Percentiles rank a stretch among this genome's conserved stretches.
Conservation (phyloP, 2,113 vertebrate species). For the human region GRCh38 chr14:97646001-97646500, state of each 20-base stretch:
- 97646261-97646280: neutral
- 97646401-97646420: constrained; percentile 47
- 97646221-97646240: accelerated
- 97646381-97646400: constrained; percentile 56
- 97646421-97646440: neutral
- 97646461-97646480: constrained; percentile 31
- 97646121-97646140: neutral
- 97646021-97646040: too few species aligned
- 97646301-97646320: neutral
- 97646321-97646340: constrained; percentile 27
- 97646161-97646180: neutral
- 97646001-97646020: too few species aligned
- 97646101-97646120: neutral
- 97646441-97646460: constrained; percentile 51
- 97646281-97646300: neutral
- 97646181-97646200: neutral
- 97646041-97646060: too few species aligned
- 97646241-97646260: neutral
- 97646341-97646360: constrained; percentile 61
- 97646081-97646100: neutral
- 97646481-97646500: constrained; percentile 46
- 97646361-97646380: constrained; percentile 34
- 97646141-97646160: accelerated
- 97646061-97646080: neutral
- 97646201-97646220: neutral